Evolutionary conservation across 2,113 vertebrate genomes (phyloP).

Genomic region (Chloroceryle aenea): DNA sequence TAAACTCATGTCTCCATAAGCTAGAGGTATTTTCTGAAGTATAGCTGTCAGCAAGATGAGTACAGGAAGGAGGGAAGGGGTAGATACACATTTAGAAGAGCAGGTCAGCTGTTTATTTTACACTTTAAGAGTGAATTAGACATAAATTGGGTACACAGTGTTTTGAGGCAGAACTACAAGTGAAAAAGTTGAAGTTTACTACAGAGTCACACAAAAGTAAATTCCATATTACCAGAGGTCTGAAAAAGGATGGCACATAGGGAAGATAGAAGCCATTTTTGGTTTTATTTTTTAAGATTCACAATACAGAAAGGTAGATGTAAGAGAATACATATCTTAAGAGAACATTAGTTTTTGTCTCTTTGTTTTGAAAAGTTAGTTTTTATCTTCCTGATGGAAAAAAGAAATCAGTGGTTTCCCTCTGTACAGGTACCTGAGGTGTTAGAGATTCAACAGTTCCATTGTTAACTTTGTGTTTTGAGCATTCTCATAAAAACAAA

Average conservation of each 20-base stretch:
- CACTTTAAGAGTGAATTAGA: neutral
- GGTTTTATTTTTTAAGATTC: conserved; percentile 21
- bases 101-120: neutral
- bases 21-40: neutral
- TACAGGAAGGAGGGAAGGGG: neutral
- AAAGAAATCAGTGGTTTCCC: neutral
- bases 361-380: conserved; percentile 24
- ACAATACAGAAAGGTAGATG: neutral
- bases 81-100: neutral
- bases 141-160: neutral
- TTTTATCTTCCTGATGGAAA: conserved; percentile 5
- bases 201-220: neutral
- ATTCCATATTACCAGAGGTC: neutral
- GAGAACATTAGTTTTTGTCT: conserved; percentile 16
- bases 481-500: conserved; percentile 65
- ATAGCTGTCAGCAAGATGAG: neutral
- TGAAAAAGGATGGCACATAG: neutral
- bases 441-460: conserved; percentile 47
- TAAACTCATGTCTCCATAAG: neutral
- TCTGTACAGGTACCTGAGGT: conserved; percentile 23
- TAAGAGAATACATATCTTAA: neutral
- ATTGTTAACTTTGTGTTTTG: conserved; percentile 39
- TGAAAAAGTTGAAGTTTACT: neutral
- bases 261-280: neutral
- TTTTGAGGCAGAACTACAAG: neutral